These are phyloP conservation scores for Ambastaia sidthimunki DNA, from an alignment of 2,797 vertebrate species.

Conservation along the genomic window DNA sequence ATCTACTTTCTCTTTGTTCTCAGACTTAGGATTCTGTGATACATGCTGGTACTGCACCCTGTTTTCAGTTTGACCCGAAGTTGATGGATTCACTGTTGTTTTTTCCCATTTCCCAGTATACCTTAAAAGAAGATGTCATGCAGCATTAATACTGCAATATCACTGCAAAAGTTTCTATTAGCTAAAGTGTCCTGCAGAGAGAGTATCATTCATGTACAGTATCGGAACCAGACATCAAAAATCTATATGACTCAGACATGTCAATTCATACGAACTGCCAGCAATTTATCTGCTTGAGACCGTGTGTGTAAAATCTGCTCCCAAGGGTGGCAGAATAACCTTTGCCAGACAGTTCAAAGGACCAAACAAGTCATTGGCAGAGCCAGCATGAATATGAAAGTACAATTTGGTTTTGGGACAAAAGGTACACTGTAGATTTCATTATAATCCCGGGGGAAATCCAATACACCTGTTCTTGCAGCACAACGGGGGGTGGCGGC, in stretches of 20 bases:
- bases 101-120: not conserved
- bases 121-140: not conserved
- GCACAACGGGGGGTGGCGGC: not conserved
- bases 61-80: conserved; percentile 1
- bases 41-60: not conserved
- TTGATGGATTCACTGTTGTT: not conserved
- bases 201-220: not conserved
- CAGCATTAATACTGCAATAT: not conserved
- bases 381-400: conserved; percentile 40
- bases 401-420: conserved; percentile 48
- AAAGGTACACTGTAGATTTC: conserved; percentile 38
- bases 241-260: conserved; percentile 36
- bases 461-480: conserved; percentile 30
- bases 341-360: conserved; percentile 34
- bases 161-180: not conserved
- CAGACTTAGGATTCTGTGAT: not conserved
- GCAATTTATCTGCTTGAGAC: conserved; percentile 34
- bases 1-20: conserved; percentile 20
- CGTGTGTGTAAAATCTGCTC: conserved; percentile 17
- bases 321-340: conserved; percentile 32
- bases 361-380: conserved; percentile 49
- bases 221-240: conserved; percentile 30
- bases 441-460: conserved; percentile 42
- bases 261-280: conserved; percentile 25
- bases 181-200: not conserved